phyloP scores from a whole-genome alignment of 1,140 invertebrate species.

The Brachionus angularis region DNA sequence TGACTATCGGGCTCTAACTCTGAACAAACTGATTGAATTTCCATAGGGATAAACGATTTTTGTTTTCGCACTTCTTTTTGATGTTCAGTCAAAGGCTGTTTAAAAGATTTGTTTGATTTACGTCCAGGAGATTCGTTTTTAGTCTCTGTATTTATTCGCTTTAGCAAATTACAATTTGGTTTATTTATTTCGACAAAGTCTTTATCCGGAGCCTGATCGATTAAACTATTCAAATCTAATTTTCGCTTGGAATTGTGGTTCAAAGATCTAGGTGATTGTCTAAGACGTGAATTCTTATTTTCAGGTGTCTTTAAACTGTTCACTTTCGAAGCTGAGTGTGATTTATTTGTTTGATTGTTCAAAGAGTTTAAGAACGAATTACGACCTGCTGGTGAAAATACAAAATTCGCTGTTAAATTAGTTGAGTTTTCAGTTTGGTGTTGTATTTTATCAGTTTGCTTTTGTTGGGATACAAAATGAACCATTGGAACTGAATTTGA shows the following conservation, averaged over 20 bases:
- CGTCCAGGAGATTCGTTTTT: too few relatives aligned
- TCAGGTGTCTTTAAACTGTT: conserved; percentile 17
- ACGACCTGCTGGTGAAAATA: conserved; percentile 33
- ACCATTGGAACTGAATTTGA: not conserved
- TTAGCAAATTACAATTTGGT: conserved; percentile 3
- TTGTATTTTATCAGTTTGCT: not conserved
- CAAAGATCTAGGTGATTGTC: conserved; percentile 11
- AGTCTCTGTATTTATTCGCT: not conserved
- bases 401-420: conserved; percentile 9
- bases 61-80: conserved; percentile 30
- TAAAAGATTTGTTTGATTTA: too few relatives aligned
- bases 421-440: not conserved
- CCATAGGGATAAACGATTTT: conserved; percentile 37
- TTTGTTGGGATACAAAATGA: not conserved
- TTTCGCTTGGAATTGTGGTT: conserved; percentile 37
- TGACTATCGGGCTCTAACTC: not conserved
- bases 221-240: conserved; percentile 16
- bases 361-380: conserved; percentile 33
- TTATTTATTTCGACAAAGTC: conserved; percentile 28
- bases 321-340: conserved; percentile 19
- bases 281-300: not conserved
- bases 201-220: conserved; percentile 22
- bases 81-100: conserved; percentile 32
- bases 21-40: not conserved
- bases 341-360: conserved; percentile 4